Evolutionary conservation across 2,113 vertebrate species (phyloP).

Genomic region (Benitochromis conjunctus): DNA sequence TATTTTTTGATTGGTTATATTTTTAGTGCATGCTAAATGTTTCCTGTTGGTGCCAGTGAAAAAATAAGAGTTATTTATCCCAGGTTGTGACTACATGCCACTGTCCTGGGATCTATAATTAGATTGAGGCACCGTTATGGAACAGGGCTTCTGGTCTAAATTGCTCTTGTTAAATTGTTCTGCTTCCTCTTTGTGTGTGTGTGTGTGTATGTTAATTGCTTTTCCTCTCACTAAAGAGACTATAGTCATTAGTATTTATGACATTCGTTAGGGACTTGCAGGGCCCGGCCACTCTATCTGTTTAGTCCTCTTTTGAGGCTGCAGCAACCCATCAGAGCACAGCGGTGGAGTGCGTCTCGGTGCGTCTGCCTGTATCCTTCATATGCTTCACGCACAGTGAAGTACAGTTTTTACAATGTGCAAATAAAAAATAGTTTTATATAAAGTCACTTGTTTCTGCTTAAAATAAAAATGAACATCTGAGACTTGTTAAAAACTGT

Average conservation of each 20-base stretch:
- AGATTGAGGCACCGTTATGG: not conserved
- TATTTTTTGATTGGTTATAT: not conserved
- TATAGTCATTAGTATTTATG: conserved; percentile 13
- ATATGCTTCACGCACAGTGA: not conserved
- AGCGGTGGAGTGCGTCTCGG: not conserved
- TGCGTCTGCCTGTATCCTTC: not conserved
- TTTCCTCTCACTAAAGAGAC: not conserved
- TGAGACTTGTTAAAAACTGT: not conserved
- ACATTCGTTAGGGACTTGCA: not conserved
- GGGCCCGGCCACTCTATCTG: not conserved
- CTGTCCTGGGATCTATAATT: not conserved
- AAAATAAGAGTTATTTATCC: not conserved
- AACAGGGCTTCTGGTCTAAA: not conserved
- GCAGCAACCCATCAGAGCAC: not conserved
- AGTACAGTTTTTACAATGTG: conserved; percentile 32
- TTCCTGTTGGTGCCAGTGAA: not conserved
- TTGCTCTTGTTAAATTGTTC: conserved; percentile 1
- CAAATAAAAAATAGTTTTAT: conserved; percentile 60
- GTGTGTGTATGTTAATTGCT: not conserved
- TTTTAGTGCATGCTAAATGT: not conserved
- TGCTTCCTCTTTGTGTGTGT: not conserved
- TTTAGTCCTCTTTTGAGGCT: not conserved
- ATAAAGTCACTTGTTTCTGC: not conserved
- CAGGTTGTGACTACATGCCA: not conserved
- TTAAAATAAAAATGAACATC: not conserved